These are phyloP conservation scores for Drosophila borborema DNA, from an alignment of 2,888 invertebrate genomes.

Conservation along the genomic window DNA sequence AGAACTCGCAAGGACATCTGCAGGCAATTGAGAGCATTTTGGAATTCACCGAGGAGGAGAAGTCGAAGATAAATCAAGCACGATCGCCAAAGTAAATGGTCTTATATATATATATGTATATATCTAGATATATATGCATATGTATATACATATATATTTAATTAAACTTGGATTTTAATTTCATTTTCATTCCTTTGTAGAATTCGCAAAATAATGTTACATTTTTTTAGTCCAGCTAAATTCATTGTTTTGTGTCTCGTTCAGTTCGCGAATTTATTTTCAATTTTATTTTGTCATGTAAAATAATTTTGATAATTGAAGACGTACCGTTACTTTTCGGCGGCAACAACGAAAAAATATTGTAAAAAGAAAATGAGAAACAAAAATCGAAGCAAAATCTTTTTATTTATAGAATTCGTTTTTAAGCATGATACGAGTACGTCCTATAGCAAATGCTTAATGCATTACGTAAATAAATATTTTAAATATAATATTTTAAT, in stretches of 20 bases:
- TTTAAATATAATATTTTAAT: conserved; percentile 42
- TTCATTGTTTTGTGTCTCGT: conserved; percentile 57
- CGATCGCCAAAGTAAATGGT: conserved; percentile 85
- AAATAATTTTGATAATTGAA: conserved; percentile 79
- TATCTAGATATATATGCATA: neutral
- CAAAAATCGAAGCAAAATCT: conserved; percentile 7
- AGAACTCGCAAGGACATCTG: conserved; percentile 94
- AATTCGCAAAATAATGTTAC: conserved; percentile 67
- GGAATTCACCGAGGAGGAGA: conserved; percentile 93
- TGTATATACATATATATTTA: neutral
- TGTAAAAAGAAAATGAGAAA: conserved; percentile 49
- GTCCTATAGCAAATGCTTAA: conserved; percentile 51
- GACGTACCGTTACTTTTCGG: conserved; percentile 31
- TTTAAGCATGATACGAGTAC: conserved; percentile 60
- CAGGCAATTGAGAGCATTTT: conserved; percentile 95
- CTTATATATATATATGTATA: neutral
- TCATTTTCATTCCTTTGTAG: neutral
- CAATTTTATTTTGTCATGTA: conserved; percentile 77
- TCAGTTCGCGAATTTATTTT: conserved; percentile 66
- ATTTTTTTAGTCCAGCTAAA: conserved; percentile 69
- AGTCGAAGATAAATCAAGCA: conserved; percentile 91
- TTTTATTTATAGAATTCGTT: conserved; percentile 45
- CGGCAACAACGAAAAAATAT: conserved; percentile 40
- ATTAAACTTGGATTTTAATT: conserved; percentile 6
- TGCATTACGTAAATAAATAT: conserved; percentile 22